These are phyloP conservation scores for Xiphophorus couchianus DNA, from an alignment of 2,113 vertebrate genomes.

Conservation along the genomic window DNA sequence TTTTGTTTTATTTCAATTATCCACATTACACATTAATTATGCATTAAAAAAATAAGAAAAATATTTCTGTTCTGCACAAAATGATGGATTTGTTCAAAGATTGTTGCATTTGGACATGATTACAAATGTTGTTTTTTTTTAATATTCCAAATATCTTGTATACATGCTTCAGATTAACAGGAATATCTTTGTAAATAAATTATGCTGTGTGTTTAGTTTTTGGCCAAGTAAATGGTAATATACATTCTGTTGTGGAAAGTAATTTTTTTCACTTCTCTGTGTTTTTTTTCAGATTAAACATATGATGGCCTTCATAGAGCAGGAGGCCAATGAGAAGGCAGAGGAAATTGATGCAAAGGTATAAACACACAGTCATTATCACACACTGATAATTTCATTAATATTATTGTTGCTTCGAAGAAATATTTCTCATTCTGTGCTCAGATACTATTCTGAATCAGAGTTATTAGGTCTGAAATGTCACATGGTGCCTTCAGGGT, in stretches of 20 bases:
- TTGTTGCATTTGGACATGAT: too few species aligned
- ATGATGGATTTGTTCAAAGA: too few species aligned
- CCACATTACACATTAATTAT: not conserved
- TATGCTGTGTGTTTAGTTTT: too few species aligned
- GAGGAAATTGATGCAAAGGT: constrained; percentile 99
- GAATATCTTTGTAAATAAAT: too few species aligned
- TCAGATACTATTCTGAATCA: not conserved
- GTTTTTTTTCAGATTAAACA: constrained; percentile 90
- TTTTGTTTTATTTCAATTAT: not conserved
- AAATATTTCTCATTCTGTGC: not conserved
- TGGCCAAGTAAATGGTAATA: too few species aligned
- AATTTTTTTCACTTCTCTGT: not conserved
- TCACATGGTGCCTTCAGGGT: not conserved
- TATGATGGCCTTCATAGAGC: constrained; percentile 99
- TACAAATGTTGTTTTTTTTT: too few species aligned
- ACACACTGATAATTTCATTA: not conserved
- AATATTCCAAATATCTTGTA: too few species aligned
- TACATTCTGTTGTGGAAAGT: too few species aligned
- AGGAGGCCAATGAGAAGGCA: constrained; percentile 98
- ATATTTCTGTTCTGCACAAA: too few species aligned
- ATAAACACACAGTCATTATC: constrained; percentile 7
- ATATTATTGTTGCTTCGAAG: not conserved
- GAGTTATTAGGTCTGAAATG: not conserved
- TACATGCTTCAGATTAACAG: too few species aligned
- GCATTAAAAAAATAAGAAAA: not conserved